A percentile compares a stretch with the other conserved stretches of the same genome.
These are phyloP conservation scores for Ellobium chinense DNA, from an alignment of 2,888 invertebrate species.

Conservation along the genomic window DNA sequence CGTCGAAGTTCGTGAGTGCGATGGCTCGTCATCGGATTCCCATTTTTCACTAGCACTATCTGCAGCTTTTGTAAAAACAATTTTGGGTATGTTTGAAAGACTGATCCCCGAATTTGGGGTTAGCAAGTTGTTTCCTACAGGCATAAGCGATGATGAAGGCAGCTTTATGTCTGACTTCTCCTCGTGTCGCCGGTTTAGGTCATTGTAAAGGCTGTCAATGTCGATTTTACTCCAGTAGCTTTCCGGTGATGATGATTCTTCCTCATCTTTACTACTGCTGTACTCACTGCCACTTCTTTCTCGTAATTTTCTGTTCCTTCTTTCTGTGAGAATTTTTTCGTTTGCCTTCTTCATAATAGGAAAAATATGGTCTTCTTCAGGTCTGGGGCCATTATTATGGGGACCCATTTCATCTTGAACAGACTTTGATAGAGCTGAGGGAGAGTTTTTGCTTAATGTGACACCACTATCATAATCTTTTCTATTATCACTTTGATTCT, in stretches of 20 bases:
- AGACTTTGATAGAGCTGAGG: too few relatives aligned
- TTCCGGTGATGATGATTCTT: not conserved
- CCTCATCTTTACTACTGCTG: not conserved
- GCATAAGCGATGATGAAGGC: not conserved
- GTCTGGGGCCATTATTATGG: not conserved
- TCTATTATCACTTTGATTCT: not conserved
- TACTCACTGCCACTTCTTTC: not conserved
- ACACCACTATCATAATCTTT: not conserved
- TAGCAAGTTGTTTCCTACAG: not conserved
- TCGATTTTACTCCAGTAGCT: not conserved
- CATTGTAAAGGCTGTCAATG: not conserved
- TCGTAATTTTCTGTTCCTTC: not conserved
- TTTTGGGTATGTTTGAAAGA: not conserved
- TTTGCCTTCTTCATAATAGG: slow-evolving; percentile 16
- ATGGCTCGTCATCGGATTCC: not conserved
- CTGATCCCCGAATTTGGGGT: not conserved
- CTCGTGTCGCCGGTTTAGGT: not conserved
- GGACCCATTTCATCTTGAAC: not conserved
- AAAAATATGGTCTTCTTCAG: slow-evolving; percentile 4
- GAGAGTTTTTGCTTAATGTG: not conserved
- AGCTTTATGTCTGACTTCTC: not conserved
- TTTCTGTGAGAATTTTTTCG: not conserved
- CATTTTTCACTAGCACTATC: not conserved
- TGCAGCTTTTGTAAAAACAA: slow-evolving; percentile 1
- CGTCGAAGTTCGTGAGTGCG: not conserved